Percentiles rank a stretch among this genome's conserved stretches.
phyloP scores from a whole-genome alignment of 1,140 invertebrate species.

The Papilio xuthus region DNA sequence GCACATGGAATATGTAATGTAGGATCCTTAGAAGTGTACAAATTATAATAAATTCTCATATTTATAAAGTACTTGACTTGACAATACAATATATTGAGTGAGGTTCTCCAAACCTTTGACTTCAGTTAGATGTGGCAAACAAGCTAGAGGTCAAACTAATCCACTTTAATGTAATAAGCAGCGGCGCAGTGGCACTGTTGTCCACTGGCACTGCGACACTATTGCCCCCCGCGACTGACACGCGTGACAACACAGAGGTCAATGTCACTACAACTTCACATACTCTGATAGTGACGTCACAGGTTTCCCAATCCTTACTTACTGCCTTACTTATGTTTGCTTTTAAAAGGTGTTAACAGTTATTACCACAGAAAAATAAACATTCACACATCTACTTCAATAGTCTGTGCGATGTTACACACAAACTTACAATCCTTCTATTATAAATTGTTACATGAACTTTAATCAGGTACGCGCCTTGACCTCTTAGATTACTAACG shows the following conservation, averaged over 20 bases:
- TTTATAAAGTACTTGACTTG: neutral
- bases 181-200: neutral
- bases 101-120: neutral
- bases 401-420: neutral
- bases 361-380: too few relatives aligned
- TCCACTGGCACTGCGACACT: neutral
- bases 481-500: neutral
- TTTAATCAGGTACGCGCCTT: neutral
- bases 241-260: neutral
- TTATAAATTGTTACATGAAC: neutral
- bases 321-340: neutral
- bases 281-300: neutral
- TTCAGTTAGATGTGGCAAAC: neutral
- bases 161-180: constrained; percentile 16
- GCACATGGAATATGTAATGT: neutral
- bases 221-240: neutral
- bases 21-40: neutral
- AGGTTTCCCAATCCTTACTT: neutral
- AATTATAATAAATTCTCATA: neutral
- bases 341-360: neutral
- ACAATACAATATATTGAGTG: neutral
- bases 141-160: neutral
- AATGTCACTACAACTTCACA: neutral
- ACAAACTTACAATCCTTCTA: neutral
- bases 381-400: neutral